Evolutionary conservation across 2,113 vertebrate species (phyloP).

Genomic region (Colossoma macropomum): DNA sequence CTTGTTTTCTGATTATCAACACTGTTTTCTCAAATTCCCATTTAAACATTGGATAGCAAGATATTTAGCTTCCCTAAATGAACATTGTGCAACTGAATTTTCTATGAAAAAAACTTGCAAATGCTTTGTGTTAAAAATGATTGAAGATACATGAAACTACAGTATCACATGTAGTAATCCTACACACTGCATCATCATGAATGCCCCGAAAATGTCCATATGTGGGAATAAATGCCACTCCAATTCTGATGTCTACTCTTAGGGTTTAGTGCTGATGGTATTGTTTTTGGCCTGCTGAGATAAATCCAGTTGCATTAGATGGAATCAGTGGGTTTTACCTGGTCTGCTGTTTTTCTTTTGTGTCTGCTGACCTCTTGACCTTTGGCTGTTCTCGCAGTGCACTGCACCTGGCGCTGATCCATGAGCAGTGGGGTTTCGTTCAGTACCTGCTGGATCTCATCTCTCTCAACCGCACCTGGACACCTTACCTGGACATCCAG

Average conservation of each 20-base stretch:
- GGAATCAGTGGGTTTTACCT: not conserved
- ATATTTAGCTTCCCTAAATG: too few species aligned
- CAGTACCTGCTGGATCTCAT: constrained; percentile 75
- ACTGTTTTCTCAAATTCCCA: too few species aligned
- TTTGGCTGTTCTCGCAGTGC: constrained; percentile 59
- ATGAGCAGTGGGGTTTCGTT: constrained; percentile 78
- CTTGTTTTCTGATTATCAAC: too few species aligned
- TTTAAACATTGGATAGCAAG: too few species aligned
- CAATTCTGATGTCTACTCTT: not conserved
- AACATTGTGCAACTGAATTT: too few species aligned
- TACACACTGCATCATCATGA: too few species aligned
- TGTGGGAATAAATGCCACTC: not conserved
- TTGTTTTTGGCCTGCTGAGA: not conserved
- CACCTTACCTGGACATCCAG: constrained; percentile 79
- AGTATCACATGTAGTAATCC: too few species aligned
- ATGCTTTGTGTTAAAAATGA: too few species aligned
- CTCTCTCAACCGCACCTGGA: constrained; percentile 58
- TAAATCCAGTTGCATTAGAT: not conserved
- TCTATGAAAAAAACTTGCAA: too few species aligned
- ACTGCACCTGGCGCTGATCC: constrained; percentile 81
- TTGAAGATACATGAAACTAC: too few species aligned
- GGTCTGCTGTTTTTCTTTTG: not conserved
- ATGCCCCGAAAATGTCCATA: too few species aligned
- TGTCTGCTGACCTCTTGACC: not conserved
- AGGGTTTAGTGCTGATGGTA: not conserved